Base-by-base conservation (phyloP, 2,113 vertebrate species). In the Gymnobelideus leadbeateri region DNA sequence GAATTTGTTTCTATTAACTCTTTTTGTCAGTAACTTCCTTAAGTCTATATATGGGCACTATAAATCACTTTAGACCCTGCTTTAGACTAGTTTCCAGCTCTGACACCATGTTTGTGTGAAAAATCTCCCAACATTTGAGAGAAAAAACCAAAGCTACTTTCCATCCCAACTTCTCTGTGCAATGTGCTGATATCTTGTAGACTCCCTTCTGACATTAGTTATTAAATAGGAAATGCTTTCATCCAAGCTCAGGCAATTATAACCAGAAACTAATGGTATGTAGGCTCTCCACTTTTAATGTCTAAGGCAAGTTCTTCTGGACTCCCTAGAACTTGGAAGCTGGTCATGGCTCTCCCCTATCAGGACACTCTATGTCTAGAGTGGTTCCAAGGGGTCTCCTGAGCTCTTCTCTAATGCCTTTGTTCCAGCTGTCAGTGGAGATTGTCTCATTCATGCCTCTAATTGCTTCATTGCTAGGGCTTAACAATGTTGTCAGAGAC, bases 391-490 rank as follows among this genome's bases (percentile, higher is more conserved):
- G 61, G 89, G 28, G 90, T 92, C 91, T 47, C 57, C 92, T 97
- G 95, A 91, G 92, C 94, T 95, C 61, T 95, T 95, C 89, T 92
- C 89, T 31, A 31, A 31, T 47, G 92, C 94, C 92, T 96, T 91
- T 93, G 97, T 93, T 92, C 95, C 8, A 96, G 95, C 97, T 97
- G 95, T 97, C 96, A 94, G 57, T 97, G 77, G 91, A 51, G 95
- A 94, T 97, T 91, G 95, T 96, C 96, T 95, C 94, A 0, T 51
- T 96, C 23, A 1, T 89, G 50, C 94, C 47, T 95, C 46, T 97
- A 97, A 97, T 98, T 96, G 94, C 95, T 96, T 97, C 95, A 93
- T 96, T 96, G 92, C 97, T 96, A 57, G 51, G 89, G 97, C 97
- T 92, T 95, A 96, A 46, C 94, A 77, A 14, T 97, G 91, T 94